phyloP scores from a whole-genome alignment of 2,888 invertebrate genomes.

The Callimorpha dominula region DNA sequence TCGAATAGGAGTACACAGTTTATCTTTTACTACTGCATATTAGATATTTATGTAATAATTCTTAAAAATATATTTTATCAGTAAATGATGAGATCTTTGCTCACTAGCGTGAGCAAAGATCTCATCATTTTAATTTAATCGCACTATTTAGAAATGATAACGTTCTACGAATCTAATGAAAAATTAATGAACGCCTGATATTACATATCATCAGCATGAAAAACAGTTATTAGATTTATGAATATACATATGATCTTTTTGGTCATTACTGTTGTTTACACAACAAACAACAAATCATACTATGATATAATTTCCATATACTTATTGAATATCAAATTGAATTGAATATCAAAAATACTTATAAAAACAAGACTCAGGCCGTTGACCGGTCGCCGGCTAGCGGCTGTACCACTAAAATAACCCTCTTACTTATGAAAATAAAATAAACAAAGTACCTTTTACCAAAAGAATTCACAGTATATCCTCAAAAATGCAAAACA shows the following conservation, averaged over 20 bases:
- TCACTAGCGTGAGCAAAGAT: no score
- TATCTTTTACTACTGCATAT: no score
- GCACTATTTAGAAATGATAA: slow-evolving; percentile 3
- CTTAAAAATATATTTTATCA: no score
- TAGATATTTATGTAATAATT: no score
- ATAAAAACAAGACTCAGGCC: slow-evolving; percentile 4
- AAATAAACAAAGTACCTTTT: slow-evolving; percentile 52
- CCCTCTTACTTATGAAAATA: slow-evolving; percentile 6
- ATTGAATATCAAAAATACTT: slow-evolving; percentile 4
- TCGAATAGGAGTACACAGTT: slow-evolving; percentile 11
- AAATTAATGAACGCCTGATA: slow-evolving; percentile 25
- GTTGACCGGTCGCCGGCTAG: neutral
- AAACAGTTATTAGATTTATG: slow-evolving; percentile 21
- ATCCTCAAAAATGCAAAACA: slow-evolving; percentile 68
- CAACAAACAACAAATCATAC: slow-evolving; percentile 13
- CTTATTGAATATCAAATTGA: neutral
- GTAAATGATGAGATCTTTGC: slow-evolving; percentile 15
- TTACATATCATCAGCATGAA: slow-evolving; percentile 30
- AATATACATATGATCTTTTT: slow-evolving; percentile 31
- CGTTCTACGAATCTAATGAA: slow-evolving; percentile 33
- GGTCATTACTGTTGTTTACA: slow-evolving; percentile 24
- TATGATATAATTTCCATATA: neutral
- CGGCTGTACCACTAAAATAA: slow-evolving; percentile 8
- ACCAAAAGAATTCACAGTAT: slow-evolving; percentile 68
- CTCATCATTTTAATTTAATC: no score